Conservation (phyloP, 2,888 invertebrate species). For the Archips xylosteana region DNA sequence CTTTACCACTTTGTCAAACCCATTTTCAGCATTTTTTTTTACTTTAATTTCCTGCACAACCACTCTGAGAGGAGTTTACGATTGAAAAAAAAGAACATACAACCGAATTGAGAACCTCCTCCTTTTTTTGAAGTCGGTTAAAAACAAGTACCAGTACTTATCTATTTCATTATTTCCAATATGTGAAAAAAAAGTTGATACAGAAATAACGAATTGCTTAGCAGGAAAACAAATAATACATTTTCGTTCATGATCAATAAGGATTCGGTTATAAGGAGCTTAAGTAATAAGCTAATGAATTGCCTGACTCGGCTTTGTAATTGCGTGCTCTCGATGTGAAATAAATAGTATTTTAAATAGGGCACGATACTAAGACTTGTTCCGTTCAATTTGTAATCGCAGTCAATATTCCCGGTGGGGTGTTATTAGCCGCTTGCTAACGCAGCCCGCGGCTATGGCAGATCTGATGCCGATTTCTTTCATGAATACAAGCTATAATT, state of each 20-base stretch:
- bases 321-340: slow-evolving; percentile 53
- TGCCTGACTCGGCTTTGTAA: slow-evolving; percentile 28
- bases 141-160: too few relatives aligned
- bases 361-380: slow-evolving; percentile 62
- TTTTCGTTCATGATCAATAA: neutral
- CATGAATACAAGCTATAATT: slow-evolving; percentile 78
- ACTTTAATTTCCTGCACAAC: too few relatives aligned
- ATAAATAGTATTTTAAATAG: slow-evolving; percentile 74
- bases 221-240: neutral
- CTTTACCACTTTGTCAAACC: too few relatives aligned
- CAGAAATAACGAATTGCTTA: neutral
- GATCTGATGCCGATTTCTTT: slow-evolving; percentile 80
- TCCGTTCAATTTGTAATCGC: slow-evolving; percentile 79
- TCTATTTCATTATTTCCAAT: too few relatives aligned
- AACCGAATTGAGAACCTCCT: too few relatives aligned
- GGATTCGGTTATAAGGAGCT: neutral
- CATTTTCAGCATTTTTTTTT: too few relatives aligned
- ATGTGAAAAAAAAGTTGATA: too few relatives aligned
- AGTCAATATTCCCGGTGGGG: slow-evolving; percentile 74
- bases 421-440: slow-evolving; percentile 76
- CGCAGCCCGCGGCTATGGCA: slow-evolving; percentile 69
- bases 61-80: too few relatives aligned
- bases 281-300: slow-evolving; percentile 8
- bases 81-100: too few relatives aligned
- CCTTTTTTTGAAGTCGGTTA: too few relatives aligned